These are phyloP conservation scores for Bombus confusus DNA, from an alignment of 1,140 invertebrate species.

Conservation along the genomic window DNA sequence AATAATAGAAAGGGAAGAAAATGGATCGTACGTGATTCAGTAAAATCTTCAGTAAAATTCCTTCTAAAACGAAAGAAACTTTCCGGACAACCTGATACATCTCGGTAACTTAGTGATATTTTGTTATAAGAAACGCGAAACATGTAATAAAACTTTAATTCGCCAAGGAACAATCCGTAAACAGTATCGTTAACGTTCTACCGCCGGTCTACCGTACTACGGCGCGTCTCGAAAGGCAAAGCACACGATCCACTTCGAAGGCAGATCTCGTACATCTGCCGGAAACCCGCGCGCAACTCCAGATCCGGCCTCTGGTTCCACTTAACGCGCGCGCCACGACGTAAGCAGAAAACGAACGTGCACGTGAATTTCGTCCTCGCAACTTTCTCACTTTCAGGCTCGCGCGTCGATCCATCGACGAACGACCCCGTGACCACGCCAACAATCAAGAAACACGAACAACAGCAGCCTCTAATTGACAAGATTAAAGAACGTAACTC, in stretches of 20 bases:
- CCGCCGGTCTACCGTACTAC: neutral
- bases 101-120: too few species aligned
- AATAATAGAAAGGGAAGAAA: too few species aligned
- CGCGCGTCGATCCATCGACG: neutral
- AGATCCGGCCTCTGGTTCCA: neutral
- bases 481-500: neutral
- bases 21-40: too few species aligned
- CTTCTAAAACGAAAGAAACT: too few species aligned
- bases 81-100: too few species aligned
- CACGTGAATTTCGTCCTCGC: neutral
- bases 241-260: neutral
- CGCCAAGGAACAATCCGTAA: too few species aligned
- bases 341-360: neutral
- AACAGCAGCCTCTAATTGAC: neutral
- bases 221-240: neutral
- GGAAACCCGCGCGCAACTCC: neutral
- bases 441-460: neutral
- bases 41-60: too few species aligned
- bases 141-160: neutral
- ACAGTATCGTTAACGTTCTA: neutral
- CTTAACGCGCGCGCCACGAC: neutral
- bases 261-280: neutral
- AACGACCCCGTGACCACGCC: neutral
- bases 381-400: constrained; percentile 2
- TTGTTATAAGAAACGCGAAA: too few species aligned